Evolutionary conservation across 1,140 invertebrate species (phyloP).

Genomic region (Thaumatotibia leucotreta): DNA sequence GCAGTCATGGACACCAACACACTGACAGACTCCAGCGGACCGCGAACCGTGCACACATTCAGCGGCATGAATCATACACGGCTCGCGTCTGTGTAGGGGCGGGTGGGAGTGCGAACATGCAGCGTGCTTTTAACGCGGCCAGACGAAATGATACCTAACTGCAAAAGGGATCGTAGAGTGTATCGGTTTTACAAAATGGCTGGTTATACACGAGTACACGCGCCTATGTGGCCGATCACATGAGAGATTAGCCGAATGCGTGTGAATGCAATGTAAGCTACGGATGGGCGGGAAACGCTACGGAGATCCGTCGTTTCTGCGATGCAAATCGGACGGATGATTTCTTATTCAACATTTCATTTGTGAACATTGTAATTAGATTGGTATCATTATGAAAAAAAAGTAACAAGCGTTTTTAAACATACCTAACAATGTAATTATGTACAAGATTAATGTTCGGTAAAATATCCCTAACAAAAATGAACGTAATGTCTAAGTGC

Average conservation of each 20-base stretch:
- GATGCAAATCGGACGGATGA: slow-evolving; percentile 36
- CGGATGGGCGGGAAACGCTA: slow-evolving; percentile 67
- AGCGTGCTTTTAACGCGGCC: slow-evolving; percentile 71
- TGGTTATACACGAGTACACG: slow-evolving; percentile 56
- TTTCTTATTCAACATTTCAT: slow-evolving; percentile 1
- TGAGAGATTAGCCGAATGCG: slow-evolving; percentile 72
- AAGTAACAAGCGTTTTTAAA: too few species aligned
- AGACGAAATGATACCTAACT: slow-evolving; percentile 69
- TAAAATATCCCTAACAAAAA: too few species aligned
- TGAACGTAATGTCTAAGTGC: too few species aligned
- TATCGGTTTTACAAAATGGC: slow-evolving; percentile 70
- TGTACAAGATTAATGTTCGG: too few species aligned
- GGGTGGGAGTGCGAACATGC: slow-evolving; percentile 75
- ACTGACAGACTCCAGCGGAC: slow-evolving; percentile 63
- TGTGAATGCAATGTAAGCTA: slow-evolving; percentile 67
- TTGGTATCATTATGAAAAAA: neutral
- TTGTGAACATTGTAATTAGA: slow-evolving; percentile 12
- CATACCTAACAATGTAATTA: too few species aligned
- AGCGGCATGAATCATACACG: slow-evolving; percentile 63
- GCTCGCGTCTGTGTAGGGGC: slow-evolving; percentile 56
- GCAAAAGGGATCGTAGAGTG: slow-evolving; percentile 58
- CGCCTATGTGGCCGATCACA: slow-evolving; percentile 68
- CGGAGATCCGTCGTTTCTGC: slow-evolving; percentile 51
- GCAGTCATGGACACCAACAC: slow-evolving; percentile 60
- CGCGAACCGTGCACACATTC: slow-evolving; percentile 59